Conservation (phyloP, 2,888 invertebrate species). For the Cylloceria caligata region DNA sequence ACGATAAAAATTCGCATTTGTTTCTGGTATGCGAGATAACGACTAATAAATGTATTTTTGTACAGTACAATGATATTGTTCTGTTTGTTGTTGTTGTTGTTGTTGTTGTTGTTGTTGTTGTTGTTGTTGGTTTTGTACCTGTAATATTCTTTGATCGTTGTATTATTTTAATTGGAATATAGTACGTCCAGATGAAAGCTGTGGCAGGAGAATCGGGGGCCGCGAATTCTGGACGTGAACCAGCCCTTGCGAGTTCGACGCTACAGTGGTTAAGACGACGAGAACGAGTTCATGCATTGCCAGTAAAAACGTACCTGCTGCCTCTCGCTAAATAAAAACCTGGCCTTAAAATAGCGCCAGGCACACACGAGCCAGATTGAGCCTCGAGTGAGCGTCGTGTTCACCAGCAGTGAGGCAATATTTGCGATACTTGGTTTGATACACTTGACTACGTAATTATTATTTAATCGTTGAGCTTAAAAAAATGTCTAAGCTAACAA, state of each 20-base stretch:
- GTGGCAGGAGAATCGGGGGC: neutral
- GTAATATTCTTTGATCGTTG: neutral
- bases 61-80: constrained; percentile 28
- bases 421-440: constrained; percentile 3
- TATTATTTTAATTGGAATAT: neutral
- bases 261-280: neutral
- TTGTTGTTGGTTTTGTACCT: too few species aligned
- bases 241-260: constrained; percentile 27
- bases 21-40: neutral
- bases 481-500: too few species aligned
- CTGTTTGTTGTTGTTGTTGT: too few species aligned
- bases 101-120: too few species aligned
- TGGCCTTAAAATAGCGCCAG: constrained; percentile 73
- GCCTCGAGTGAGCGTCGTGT: constrained; percentile 48
- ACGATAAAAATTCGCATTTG: constrained; percentile 15
- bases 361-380: constrained; percentile 63
- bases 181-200: neutral
- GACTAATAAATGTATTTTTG: constrained; percentile 47
- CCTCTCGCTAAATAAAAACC: constrained; percentile 63
- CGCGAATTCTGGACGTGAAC: constrained; percentile 42
- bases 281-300: constrained; percentile 11
- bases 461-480: neutral
- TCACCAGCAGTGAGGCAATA: constrained; percentile 20
- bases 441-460: neutral
- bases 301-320: constrained; percentile 33